Conservation (phyloP, 1,140 invertebrate species). For the Akabosia matsudoensis region DNA sequence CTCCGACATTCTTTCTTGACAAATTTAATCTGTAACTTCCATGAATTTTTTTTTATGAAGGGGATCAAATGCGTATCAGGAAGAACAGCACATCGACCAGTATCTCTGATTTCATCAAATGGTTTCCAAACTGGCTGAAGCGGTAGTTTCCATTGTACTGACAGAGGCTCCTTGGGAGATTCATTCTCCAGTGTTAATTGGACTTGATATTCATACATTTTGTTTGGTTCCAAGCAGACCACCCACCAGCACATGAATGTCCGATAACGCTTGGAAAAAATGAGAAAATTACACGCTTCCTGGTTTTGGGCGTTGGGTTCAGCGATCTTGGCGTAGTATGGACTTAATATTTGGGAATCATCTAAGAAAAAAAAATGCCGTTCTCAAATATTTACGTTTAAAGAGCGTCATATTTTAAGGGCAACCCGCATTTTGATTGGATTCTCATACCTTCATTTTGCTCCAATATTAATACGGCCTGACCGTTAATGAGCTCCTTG, state of each 20-base stretch:
- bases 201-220: neutral
- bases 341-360: neutral
- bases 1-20: neutral
- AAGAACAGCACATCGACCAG: neutral
- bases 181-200: neutral
- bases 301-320: neutral
- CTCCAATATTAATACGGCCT: neutral
- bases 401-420: too few species aligned
- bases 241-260: slow-evolving; percentile 10
- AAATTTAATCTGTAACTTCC: neutral
- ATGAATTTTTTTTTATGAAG: neutral
- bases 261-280: neutral
- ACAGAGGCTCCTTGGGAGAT: neutral
- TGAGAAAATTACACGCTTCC: neutral
- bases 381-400: too few species aligned
- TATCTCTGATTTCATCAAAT: slow-evolving; percentile 2
- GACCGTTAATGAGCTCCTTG: neutral
- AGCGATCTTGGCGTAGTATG: neutral
- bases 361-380: neutral
- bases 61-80: neutral
- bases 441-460: neutral
- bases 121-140: neutral
- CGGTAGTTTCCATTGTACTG: neutral
- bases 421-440: too few species aligned
- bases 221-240: neutral